Base-by-base conservation (phyloP, 2,888 invertebrate genomes). In the Tiphia femorata region DNA sequence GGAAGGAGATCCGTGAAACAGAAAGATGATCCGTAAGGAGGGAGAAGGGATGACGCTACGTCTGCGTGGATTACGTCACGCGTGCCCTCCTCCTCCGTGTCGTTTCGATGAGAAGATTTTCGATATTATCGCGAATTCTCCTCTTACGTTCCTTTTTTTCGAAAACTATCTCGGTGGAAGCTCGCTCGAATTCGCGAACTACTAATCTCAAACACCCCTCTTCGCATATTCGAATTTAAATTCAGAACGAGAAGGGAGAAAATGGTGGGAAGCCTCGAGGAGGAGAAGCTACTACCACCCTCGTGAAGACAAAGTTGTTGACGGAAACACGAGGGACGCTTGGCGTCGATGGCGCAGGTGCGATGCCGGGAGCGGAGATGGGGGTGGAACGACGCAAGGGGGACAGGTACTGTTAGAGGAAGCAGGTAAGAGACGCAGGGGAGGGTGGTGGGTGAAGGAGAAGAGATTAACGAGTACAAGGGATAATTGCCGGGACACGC, bases 401-500 rank as follows among this genome's bases (percentile, higher is more conserved):
- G 29, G 19, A 21, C 10, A 27, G 14, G 25, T 16, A 30, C 29
- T 6, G 37, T 20, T 7, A 19, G 16, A 16, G 33, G 12, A 8
- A 30, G n/a, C 6, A 5, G 23, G 16, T 25, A 6, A 23, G 19
- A 40, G 47, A 23, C 19, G 25, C n/a, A 14, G 41, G n/a, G 27
- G 20, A 38, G 5, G 12, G 8, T 21, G 25, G 8, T 29, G 29
- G 21, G 21, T 27, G 17, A 27, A 20, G 33, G 48, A 56, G 41
- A 59, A 43, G 59, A 68, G 71, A 70, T 71, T 72, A 71, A 71
- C 66, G 67, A 70, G 58, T 64, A 49, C 59, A 67, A 59, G 67
- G 71, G 73, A 79, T 78, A 78, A 79, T 78, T 79, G 73, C 73
- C 74, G 69, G 70, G 74, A 67, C 70, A 73, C 69, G 73, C 72